Percentiles rank a stretch among this genome's conserved stretches.
phyloP scores from a whole-genome alignment of 2,797 vertebrate species.

The Babyrousa celebensis region DNA sequence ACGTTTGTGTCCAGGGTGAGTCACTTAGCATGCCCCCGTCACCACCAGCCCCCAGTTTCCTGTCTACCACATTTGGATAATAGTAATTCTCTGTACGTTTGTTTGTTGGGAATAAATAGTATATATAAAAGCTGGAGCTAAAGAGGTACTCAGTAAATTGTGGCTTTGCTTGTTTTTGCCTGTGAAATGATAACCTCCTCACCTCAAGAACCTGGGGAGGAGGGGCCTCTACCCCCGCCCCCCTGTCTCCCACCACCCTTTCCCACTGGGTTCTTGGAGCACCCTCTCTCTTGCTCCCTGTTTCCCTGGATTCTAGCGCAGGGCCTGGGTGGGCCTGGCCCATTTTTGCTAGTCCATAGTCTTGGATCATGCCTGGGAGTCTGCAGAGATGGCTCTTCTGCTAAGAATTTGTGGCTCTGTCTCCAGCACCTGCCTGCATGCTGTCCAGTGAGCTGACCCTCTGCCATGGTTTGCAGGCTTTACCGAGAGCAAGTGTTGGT shows the following conservation, averaged over 20 bases:
- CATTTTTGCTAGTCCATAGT: background rate
- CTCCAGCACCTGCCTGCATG: background rate
- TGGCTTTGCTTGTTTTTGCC: background rate
- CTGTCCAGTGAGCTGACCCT: accelerated
- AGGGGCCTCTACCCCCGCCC: background rate
- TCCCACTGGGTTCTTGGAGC: background rate
- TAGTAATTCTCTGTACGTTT: background rate
- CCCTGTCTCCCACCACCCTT: background rate
- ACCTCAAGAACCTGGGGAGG: accelerated
- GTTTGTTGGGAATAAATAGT: background rate
- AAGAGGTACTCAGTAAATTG: background rate
- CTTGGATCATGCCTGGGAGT: background rate
- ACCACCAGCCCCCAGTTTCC: too few species aligned
- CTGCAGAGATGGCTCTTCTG: background rate
- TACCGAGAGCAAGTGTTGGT: background rate
- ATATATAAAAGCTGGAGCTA: background rate
- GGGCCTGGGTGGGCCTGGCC: background rate
- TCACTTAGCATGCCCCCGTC: background rate
- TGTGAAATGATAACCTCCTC: background rate
- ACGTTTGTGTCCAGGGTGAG: background rate
- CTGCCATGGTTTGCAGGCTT: background rate
- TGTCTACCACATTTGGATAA: background rate
- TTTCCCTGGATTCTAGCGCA: background rate
- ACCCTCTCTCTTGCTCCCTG: background rate
- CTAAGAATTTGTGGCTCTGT: background rate